phyloP scores from a whole-genome alignment of 2,888 invertebrate genomes.

The Congeria kusceri region DNA sequence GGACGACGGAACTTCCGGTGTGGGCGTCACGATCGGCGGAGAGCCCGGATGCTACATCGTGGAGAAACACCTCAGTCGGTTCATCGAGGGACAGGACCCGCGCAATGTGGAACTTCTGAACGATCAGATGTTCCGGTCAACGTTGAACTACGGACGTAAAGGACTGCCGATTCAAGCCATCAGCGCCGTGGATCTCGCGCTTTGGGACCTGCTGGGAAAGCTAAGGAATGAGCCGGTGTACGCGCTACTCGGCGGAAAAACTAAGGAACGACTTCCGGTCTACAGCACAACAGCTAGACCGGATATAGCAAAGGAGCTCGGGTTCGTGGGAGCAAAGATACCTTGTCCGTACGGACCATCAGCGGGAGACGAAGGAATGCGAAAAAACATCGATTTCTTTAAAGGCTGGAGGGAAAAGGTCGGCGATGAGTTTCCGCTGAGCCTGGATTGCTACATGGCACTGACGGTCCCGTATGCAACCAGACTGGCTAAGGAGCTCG shows the following conservation, averaged over 20 bases:
- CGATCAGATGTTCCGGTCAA: constrained; percentile 83
- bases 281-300: constrained; percentile 82
- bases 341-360: constrained; percentile 82
- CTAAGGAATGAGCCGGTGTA: constrained; percentile 82
- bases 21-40: constrained; percentile 82
- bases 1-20: constrained; percentile 80
- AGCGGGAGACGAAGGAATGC: constrained; percentile 80
- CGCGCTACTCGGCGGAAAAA: constrained; percentile 82
- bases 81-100: constrained; percentile 83
- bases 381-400: constrained; percentile 80
- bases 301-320: constrained; percentile 79
- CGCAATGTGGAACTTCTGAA: constrained; percentile 81
- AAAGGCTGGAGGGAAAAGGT: constrained; percentile 80
- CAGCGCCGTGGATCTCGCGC: constrained; percentile 82
- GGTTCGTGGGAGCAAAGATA: constrained; percentile 82
- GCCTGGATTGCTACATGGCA: constrained; percentile 83
- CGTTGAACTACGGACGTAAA: constrained; percentile 83
- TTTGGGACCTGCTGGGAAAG: constrained; percentile 83
- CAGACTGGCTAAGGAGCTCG: constrained; percentile 77
- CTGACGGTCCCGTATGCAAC: constrained; percentile 80
- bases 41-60: constrained; percentile 82
- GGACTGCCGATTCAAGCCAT: constrained; percentile 82
- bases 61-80: constrained; percentile 82
- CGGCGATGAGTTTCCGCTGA: constrained; percentile 81
- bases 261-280: constrained; percentile 81